phyloP scores from a whole-genome alignment of 2,888 invertebrate genomes.

The Drosophila eohydei region DNA sequence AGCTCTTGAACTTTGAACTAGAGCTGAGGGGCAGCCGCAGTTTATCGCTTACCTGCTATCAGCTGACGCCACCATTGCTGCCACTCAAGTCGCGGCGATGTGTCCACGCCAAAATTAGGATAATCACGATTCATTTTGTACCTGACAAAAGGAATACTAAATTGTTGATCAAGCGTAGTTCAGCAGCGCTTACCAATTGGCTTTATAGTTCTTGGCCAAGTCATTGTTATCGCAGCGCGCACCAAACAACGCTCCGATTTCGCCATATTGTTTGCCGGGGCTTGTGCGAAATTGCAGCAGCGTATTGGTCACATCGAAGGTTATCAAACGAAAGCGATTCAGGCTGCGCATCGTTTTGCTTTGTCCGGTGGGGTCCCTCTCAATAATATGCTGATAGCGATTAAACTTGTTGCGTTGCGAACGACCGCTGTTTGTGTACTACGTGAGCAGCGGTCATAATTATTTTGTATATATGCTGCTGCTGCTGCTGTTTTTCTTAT shows the following conservation, averaged over 20 bases:
- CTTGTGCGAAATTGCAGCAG: constrained; percentile 89
- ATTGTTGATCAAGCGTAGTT: constrained; percentile 37
- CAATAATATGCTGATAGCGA: constrained; percentile 17
- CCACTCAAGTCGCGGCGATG: constrained; percentile 88
- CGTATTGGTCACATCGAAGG: constrained; percentile 96
- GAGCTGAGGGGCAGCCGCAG: constrained; percentile 10
- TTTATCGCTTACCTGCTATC: constrained; percentile 78
- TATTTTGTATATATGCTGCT: constrained; percentile 52
- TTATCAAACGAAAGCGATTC: constrained; percentile 87
- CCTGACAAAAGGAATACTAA: constrained; percentile 56
- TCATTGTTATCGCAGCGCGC: constrained; percentile 87
- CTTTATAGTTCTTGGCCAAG: constrained; percentile 88
- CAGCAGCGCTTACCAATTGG: constrained; percentile 86
- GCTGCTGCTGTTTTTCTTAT: constrained; percentile 38
- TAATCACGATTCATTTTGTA: constrained; percentile 87
- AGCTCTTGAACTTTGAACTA: constrained; percentile 37
- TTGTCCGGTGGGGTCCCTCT: constrained; percentile 13
- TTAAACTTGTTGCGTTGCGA: constrained; percentile 30
- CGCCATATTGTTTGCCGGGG: constrained; percentile 91
- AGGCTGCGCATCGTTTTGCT: constrained; percentile 75
- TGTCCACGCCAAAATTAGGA: constrained; percentile 92
- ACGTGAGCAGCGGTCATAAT: constrained; percentile 61
- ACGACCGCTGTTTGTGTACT: constrained; percentile 58
- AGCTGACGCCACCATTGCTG: constrained; percentile 92
- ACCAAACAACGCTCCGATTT: constrained; percentile 90